These are phyloP conservation scores for Catonia carolina DNA, from an alignment of 2,888 invertebrate genomes.

Conservation along the genomic window DNA sequence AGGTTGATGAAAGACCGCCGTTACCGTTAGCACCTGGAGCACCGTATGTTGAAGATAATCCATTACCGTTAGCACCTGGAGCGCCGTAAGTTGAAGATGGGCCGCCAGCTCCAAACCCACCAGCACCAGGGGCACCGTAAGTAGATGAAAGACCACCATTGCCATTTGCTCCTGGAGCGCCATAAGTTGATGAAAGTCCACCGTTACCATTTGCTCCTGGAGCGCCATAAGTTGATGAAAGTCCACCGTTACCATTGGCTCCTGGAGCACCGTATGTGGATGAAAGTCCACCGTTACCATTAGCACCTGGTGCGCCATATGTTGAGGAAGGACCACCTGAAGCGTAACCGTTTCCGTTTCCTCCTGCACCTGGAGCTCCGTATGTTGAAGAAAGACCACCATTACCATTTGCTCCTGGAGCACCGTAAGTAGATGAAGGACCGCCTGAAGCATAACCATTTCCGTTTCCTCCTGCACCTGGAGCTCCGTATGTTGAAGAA, in stretches of 20 bases:
- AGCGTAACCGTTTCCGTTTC: conserved; percentile 4
- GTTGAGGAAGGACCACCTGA: conserved; percentile 6
- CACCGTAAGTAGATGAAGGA: conserved; percentile 28
- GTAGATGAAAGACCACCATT: conserved; percentile 16
- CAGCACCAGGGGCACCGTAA: conserved; percentile 21
- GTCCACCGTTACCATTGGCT: conserved; percentile 8
- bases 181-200: conserved; percentile 16
- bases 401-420: conserved; percentile 23
- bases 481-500: conserved; percentile 28
- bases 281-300: conserved; percentile 13
- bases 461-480: conserved; percentile 19
- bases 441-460: conserved; percentile 18
- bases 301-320: conserved; percentile 25
- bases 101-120: conserved; percentile 3
- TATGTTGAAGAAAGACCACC: conserved; percentile 25
- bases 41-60: conserved; percentile 16
- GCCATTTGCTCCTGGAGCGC: conserved; percentile 21
- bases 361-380: conserved; percentile 20
- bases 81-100: conserved; percentile 28
- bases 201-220: conserved; percentile 21
- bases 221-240: conserved; percentile 30
- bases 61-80: conserved; percentile 19
- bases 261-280: conserved; percentile 21
- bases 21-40: conserved; percentile 13
- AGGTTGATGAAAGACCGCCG: conserved; percentile 26